Conservation (phyloP, 2,113 vertebrate species). For the Apus apus region DNA sequence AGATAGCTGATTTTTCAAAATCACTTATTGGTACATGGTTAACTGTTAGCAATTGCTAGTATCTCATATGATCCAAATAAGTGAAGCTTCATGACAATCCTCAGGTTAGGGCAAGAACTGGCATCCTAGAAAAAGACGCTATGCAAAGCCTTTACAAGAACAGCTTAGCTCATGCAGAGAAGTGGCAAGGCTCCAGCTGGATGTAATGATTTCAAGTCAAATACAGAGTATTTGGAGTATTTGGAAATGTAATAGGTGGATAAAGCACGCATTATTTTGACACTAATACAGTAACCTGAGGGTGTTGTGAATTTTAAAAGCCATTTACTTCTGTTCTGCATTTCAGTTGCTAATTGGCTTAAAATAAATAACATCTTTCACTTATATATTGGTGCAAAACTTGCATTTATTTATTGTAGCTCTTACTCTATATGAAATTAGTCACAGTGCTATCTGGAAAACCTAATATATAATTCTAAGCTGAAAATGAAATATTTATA, state of each 20-base stretch:
- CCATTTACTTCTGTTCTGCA: background rate
- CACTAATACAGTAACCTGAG: background rate
- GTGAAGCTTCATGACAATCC: background rate
- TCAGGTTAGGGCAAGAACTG: background rate
- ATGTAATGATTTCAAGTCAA: background rate
- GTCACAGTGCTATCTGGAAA: background rate
- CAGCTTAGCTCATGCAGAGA: background rate
- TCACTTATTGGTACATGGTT: background rate
- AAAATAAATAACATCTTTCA: background rate
- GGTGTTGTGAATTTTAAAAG: background rate
- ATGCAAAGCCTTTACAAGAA: background rate
- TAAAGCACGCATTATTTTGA: background rate
- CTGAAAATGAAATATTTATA: background rate
- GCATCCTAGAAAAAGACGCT: background rate
- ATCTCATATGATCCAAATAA: constrained; percentile 28
- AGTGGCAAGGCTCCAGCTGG: background rate
- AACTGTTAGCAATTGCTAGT: background rate
- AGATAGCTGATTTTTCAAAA: background rate
- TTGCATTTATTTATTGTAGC: background rate
- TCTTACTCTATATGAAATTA: background rate
- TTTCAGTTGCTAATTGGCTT: background rate
- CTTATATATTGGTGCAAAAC: background rate
- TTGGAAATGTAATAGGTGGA: background rate
- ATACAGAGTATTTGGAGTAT: background rate
- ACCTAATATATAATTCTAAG: background rate